These are phyloP conservation scores for Podocnemis expansa DNA, from an alignment of 2,113 vertebrate genomes.

Conservation along the genomic window DNA sequence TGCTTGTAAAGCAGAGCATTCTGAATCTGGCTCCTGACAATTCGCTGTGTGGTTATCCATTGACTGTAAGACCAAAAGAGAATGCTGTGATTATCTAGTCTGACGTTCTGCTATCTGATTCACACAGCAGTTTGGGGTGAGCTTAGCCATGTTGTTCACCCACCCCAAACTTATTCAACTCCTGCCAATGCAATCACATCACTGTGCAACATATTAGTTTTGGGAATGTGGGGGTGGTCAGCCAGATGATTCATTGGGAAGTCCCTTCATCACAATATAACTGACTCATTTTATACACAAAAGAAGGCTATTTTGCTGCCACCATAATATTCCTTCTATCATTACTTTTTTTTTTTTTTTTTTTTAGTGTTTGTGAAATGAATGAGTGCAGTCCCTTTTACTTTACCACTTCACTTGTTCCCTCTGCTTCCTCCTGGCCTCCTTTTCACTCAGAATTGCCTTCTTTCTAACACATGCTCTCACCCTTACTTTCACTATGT, in stretches of 20 bases:
- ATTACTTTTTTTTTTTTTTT: no score
- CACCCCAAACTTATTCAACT: neutral
- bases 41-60: neutral
- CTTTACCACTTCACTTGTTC: neutral
- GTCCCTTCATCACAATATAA: neutral
- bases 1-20: neutral
- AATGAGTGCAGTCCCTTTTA: neutral
- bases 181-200: neutral
- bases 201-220: neutral
- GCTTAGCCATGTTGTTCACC: neutral
- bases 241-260: neutral
- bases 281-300: neutral
- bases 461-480: neutral
- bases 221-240: neutral
- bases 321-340: rapidly evolving
- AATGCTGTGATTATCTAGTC: neutral
- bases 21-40: neutral
- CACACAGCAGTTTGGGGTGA: neutral
- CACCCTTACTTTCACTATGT: neutral
- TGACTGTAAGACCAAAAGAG: neutral
- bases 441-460: neutral
- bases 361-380: neutral
- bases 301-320: rapidly evolving
- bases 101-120: neutral
- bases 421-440: neutral